phyloP scores from a whole-genome alignment of 1,140 invertebrate species.

The Thereuonema tuberculata region DNA sequence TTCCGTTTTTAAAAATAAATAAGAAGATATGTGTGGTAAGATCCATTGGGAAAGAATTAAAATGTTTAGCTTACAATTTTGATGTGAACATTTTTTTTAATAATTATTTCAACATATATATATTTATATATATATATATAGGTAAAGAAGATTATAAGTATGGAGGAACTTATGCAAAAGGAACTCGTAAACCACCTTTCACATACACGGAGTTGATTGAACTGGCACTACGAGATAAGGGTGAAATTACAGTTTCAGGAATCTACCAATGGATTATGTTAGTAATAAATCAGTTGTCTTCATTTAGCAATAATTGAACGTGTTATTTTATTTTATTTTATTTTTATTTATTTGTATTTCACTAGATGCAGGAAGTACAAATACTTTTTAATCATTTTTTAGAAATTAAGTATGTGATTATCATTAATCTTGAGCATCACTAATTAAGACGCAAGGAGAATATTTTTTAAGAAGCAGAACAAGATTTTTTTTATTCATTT shows the following conservation, averaged over 20 bases:
- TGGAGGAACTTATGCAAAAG: not conserved
- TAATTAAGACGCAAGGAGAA: too few relatives aligned
- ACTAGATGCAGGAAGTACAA: too few relatives aligned
- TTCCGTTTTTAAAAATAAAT: too few relatives aligned
- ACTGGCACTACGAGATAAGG: constrained; percentile 5
- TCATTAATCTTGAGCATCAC: too few relatives aligned
- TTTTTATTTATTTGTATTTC: constrained; percentile 1
- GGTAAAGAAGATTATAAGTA: too few relatives aligned
- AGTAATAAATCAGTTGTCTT: not conserved
- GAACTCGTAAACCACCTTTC: constrained; percentile 7
- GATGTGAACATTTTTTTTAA: not conserved
- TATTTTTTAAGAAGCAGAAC: too few relatives aligned
- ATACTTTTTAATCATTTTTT: too few relatives aligned
- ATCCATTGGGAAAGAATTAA: too few relatives aligned
- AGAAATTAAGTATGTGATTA: too few relatives aligned
- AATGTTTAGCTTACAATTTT: too few relatives aligned
- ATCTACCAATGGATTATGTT: constrained; percentile 13
- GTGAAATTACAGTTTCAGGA: constrained; percentile 9
- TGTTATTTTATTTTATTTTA: not conserved
- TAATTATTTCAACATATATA: not conserved
- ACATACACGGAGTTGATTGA: constrained; percentile 13
- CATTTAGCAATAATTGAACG: not conserved
- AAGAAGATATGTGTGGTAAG: too few relatives aligned
- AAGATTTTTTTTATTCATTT: too few relatives aligned
- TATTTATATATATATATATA: not conserved